Percentiles rank a stretch among this genome's conserved stretches.
Evolutionary conservation across 2,113 vertebrate species (phyloP).

Genomic region (Ursus arctos): DNA sequence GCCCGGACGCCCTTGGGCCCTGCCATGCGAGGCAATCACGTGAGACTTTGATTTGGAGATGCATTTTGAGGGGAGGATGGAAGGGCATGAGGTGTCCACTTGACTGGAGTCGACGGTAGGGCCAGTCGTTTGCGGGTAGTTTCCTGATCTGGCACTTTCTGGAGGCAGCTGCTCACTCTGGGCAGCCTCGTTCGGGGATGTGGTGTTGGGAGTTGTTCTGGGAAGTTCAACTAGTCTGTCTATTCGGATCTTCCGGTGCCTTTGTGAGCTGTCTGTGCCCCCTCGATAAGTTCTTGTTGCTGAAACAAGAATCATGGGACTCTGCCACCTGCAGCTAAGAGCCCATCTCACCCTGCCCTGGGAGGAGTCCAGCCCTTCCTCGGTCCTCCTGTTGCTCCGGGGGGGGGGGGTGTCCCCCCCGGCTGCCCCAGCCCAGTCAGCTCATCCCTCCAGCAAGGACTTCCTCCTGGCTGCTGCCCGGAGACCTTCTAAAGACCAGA

Average conservation of each 20-base stretch:
- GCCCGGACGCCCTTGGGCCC: neutral
- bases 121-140: neutral
- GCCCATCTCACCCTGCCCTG: neutral
- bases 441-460: neutral
- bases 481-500: neutral
- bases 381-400: neutral
- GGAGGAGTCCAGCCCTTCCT: neutral
- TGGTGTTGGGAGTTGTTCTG: too few species aligned
- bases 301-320: neutral
- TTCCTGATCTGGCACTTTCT: neutral
- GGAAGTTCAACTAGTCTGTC: neutral
- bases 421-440: neutral
- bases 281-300: neutral
- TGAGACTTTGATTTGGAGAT: neutral
- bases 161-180: neutral
- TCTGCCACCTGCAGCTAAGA: neutral
- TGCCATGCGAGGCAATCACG: neutral
- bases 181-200: neutral
- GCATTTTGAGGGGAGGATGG: neutral
- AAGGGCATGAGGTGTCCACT: neutral
- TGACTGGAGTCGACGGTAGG: neutral
- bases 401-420: too few species aligned
- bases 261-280: neutral
- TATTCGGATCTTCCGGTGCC: neutral
- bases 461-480: neutral